Base-by-base conservation (phyloP, 2,113 vertebrate genomes). In the Tupaia tana region DNA sequence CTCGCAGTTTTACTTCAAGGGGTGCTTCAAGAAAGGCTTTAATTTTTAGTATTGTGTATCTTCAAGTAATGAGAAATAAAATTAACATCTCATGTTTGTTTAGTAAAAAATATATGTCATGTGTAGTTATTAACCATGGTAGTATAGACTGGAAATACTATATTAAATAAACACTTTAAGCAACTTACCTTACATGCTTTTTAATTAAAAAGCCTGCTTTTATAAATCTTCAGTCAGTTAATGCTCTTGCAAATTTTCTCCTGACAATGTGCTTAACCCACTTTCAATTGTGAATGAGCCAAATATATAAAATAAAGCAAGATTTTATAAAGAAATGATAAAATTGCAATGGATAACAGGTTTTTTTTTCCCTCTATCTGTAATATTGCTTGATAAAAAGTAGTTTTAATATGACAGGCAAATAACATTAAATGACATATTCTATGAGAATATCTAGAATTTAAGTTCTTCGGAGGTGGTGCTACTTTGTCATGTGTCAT, bases 41-140 rank as follows among this genome's bases (percentile, higher is more conserved):
- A 31, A 91, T 95, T 97, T 96, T 97, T 95, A 97, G 96, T 91
- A 95, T 89, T 78, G 71, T 96, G 81, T 86, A 95, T 93, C 54
- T 82, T 96, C 73, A 97, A 97, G 96, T 97, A 97, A 97, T 94
- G 84, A 94, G 80, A 89, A 97, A 96, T 81, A 34, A 89, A 97
- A 97, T 98, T 96, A 96, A 74, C 71, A 95, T 2, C 81, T 31
- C 61, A 63, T 43, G 1, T 88, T 73, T 83, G 22, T 85, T 91
- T 90, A 95, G 93, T 97, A 92, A 93, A 93, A 94, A 88, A 20
- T 82, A n/a, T 69, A 94, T 86, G 90, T 58, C 75, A 93, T 83
- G 91, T 81, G 83, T 96, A 97, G 96, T 97, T 97, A 96, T 96
- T 96, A 97, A 82, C 91, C 1, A 90, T 86, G 93, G n/a, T n/a